Evolutionary conservation across 1,140 invertebrate genomes (phyloP), one percentile per base, ranked within the genome.

Genomic region (Polyergus mexicanus): DNA sequence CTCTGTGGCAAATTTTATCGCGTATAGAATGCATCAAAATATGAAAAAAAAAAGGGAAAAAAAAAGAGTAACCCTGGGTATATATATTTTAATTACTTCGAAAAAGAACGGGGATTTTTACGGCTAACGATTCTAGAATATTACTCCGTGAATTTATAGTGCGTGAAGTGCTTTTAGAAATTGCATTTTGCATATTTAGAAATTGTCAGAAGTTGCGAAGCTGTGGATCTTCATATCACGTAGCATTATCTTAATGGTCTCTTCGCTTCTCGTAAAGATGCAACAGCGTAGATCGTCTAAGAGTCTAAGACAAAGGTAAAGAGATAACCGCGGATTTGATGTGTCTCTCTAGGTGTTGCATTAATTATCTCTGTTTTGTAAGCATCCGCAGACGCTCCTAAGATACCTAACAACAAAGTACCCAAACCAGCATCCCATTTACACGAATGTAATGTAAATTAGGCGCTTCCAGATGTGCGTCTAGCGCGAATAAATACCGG

Each of bases 321-420:
- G 68, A 60, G 78, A 74, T 74, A 74, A 74, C 68, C n/a, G 78
- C 68, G 71, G 60, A 74, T 58, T 58, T 32, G 32, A 3, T 65
- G 51, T 58, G 38, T 3, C 13, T 83, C 78, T 83, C 51, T 44
- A 51, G 68, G 22, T 68, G 54, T 56, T 72, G 78, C 78, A 69
- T 83, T 74, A 83, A 83, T 83, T 83, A 83, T 74, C 68, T 25
- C 66, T 38, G 60, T 72, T 83, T 83, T 83, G 62, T 74, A 74
- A 83, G 68, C 78, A 74, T 60, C 68, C 78, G 78, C 68, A 60
- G 62, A 74, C 78, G n/a, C 68, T 47, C 54, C 38, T 72, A 60
- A 72, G 78, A 83, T 72, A 74, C 56, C 78, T 16, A 83, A 28
- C 66, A 62, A 72, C 47, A 8, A 32, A 44, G 38, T 62, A 25